Evolutionary conservation across 2,113 vertebrate genomes (phyloP).

Genomic region (Tragelaphus strepsiceros): DNA sequence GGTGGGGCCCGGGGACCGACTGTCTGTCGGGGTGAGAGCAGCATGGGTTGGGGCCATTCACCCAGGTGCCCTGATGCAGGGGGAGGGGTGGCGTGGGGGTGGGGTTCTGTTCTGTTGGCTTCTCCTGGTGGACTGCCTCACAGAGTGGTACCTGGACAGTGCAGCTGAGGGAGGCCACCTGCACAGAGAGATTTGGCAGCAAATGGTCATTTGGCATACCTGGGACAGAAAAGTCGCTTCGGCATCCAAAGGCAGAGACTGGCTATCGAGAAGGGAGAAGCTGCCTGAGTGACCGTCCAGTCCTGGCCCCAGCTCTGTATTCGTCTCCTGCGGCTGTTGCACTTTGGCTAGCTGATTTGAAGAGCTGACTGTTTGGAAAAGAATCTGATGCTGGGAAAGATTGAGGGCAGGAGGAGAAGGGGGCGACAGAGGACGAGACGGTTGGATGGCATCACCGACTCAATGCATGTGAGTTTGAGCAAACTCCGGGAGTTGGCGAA

Average conservation of each 20-base stretch:
- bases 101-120: not conserved
- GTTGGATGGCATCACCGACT: not conserved
- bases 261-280: fast-evolving
- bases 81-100: not conserved
- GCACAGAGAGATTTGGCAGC: not conserved
- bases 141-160: not conserved
- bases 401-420: not conserved
- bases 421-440: not conserved
- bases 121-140: not conserved
- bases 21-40: not conserved
- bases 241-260: not conserved
- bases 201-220: not conserved
- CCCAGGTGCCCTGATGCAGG: not conserved
- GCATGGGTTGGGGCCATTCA: not conserved
- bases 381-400: not conserved
- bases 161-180: not conserved
- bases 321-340: not conserved
- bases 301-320: not conserved
- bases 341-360: not conserved
- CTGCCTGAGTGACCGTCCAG: not conserved
- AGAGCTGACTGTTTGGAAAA: not conserved
- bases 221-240: not conserved
- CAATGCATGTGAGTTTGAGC: not conserved
- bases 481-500: not conserved
- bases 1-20: fast-evolving